Conservation (phyloP, 2,888 invertebrate genomes). For the Pollenia amentaria region DNA sequence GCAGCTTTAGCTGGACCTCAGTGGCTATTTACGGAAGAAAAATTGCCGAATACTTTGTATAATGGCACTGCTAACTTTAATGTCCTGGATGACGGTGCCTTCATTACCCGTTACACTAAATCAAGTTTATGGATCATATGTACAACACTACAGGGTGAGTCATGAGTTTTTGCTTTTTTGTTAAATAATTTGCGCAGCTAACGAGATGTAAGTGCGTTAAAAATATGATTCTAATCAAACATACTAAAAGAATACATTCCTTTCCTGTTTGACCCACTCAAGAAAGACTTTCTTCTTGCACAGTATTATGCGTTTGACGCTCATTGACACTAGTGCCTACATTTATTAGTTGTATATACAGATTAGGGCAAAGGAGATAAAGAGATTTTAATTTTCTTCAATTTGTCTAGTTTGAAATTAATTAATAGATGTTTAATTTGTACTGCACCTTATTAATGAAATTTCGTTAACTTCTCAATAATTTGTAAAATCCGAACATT, state of each 20-base stretch:
- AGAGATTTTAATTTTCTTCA: too few species aligned
- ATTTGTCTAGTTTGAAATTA: too few species aligned
- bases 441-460: not conserved
- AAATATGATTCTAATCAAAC: too few species aligned
- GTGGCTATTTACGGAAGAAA: conserved; percentile 95
- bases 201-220: not conserved
- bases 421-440: too few species aligned
- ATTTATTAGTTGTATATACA: too few species aligned
- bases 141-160: conserved; percentile 83
- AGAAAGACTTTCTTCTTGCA: too few species aligned
- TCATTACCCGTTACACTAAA: conserved; percentile 84
- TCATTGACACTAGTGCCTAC: too few species aligned
- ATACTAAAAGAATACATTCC: too few species aligned
- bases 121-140: conserved; percentile 85
- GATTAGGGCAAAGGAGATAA: too few species aligned
- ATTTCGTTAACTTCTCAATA: conserved; percentile 10
- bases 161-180: not conserved
- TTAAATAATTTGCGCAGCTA: not conserved
- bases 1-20: conserved; percentile 86
- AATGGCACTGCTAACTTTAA: conserved; percentile 88
- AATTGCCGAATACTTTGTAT: conserved; percentile 90
- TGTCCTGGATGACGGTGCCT: conserved; percentile 83
- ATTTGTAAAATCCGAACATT: conserved; percentile 3
- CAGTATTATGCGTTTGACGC: too few species aligned
- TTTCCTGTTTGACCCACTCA: too few species aligned